These are phyloP conservation scores for Nesogale talazaci DNA, from an alignment of 2,113 vertebrate genomes.

Conservation along the genomic window DNA sequence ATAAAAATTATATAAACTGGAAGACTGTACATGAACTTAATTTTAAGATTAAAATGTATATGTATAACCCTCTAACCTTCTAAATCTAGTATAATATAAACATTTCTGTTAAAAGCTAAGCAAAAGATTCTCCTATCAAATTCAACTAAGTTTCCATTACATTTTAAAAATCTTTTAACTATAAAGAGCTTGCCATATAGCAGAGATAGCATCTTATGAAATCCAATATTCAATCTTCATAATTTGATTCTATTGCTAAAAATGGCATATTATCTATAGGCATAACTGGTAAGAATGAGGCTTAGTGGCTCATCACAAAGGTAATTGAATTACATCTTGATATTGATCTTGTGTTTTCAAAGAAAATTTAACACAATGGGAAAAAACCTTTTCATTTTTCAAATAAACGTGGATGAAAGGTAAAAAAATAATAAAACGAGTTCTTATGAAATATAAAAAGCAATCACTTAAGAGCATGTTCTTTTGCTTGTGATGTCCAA, in stretches of 20 bases:
- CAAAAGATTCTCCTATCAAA: conserved; percentile 51
- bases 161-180: background rate
- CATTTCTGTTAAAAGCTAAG: conserved; percentile 43
- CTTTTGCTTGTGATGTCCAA: conserved; percentile 58
- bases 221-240: background rate
- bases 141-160: conserved; percentile 53
- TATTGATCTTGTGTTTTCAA: too few relatives aligned
- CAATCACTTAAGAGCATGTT: conserved; percentile 33
- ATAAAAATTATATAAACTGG: too few relatives aligned
- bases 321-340: background rate
- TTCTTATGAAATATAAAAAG: conserved; percentile 52
- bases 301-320: conserved; percentile 21
- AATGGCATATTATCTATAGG: conserved; percentile 9
- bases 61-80: too few relatives aligned
- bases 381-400: too few relatives aligned
- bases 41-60: too few relatives aligned
- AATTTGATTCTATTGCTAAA: conserved; percentile 36
- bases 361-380: too few relatives aligned
- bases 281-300: conserved; percentile 36
- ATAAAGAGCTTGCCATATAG: background rate
- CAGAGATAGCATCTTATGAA: conserved; percentile 1
- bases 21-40: too few relatives aligned
- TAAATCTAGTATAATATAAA: background rate
- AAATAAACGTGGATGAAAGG: background rate
- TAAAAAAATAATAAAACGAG: conserved; percentile 58